Base-by-base conservation (phyloP, 2,888 invertebrate genomes). In the Noctua pronuba region DNA sequence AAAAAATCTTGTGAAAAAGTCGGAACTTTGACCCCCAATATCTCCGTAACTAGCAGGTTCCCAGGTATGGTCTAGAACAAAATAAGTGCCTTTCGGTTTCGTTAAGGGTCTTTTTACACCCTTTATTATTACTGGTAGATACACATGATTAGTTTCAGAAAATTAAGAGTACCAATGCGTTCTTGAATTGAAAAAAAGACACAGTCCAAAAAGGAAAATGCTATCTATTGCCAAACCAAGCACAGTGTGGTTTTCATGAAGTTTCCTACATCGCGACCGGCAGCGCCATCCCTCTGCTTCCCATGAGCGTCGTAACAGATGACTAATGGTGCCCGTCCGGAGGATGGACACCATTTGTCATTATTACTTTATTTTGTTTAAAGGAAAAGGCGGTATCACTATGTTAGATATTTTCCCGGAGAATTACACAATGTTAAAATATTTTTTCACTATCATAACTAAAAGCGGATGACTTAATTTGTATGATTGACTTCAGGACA, bases 331-430 rank as follows among this genome's bases (percentile, higher is more conserved):
- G 4, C 8, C 5, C 21, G n/a, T 41, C 38, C 38, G 46, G 38
- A 62, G 7, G 41, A 18, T 64, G 74, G 44, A 65, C 46, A 81
- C 31, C 16, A 81, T 79, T 81, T 55, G 31, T 78, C 62, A 80
- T 72, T 80, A 64, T 78, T 81, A 79, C 55, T 41, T 65, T 79
- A 81, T 81, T 79, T 81, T 74, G 31, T 73, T 81, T 65, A 81
- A 73, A 74, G 38, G 31, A 31, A 70, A 77, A 13, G 7, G 18
- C 10, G 18, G 44, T 35, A 41, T 49, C 7, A 35, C 41, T 44
- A 38, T 46, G 13, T 46, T 38, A 18, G 28, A 6, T 7, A 31
- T n/a, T 28, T 44, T 70, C 28, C 11, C 13, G 44, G 18, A 73
- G 11, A 64, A 38, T 38, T 35, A 24, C 62, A 24, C 11, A 3